Conservation (phyloP, 2,888 invertebrate species). For the Zonitis immaculata region DNA sequence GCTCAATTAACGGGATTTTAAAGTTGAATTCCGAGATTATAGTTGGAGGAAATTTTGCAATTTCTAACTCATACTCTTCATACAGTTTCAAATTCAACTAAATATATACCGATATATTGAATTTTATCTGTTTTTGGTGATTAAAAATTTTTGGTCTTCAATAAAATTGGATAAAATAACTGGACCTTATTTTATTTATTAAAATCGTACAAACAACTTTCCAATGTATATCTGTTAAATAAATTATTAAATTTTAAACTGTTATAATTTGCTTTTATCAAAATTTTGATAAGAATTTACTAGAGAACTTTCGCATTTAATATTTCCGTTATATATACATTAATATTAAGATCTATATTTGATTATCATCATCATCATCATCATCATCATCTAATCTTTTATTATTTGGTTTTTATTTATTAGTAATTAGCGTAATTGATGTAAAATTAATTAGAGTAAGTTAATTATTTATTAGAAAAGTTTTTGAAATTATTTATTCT, state of each 20-base stretch:
- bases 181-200: slow-evolving; percentile 18
- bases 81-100: too few species aligned
- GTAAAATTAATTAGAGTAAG: background rate
- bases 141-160: too few species aligned
- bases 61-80: too few species aligned
- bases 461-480: background rate
- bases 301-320: slow-evolving; percentile 41
- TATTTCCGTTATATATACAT: slow-evolving; percentile 35
- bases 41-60: too few species aligned
- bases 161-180: slow-evolving; percentile 2
- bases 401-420: slow-evolving; percentile 20
- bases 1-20: too few species aligned
- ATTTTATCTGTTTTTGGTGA: too few species aligned
- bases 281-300: slow-evolving; percentile 41
- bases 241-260: slow-evolving; percentile 22
- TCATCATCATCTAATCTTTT: slow-evolving; percentile 18
- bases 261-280: slow-evolving; percentile 31
- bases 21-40: too few species aligned
- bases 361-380: too few species aligned
- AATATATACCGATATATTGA: too few species aligned
- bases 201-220: slow-evolving; percentile 14
- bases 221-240: slow-evolving; percentile 22
- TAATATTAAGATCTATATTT: slow-evolving; percentile 14
- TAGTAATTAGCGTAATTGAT: background rate
- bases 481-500: background rate